A percentile compares a stretch with the other conserved stretches of the same genome.
These are phyloP conservation scores for Falcunculus frontatus DNA, from an alignment of 2,113 vertebrate species.

Conservation along the genomic window DNA sequence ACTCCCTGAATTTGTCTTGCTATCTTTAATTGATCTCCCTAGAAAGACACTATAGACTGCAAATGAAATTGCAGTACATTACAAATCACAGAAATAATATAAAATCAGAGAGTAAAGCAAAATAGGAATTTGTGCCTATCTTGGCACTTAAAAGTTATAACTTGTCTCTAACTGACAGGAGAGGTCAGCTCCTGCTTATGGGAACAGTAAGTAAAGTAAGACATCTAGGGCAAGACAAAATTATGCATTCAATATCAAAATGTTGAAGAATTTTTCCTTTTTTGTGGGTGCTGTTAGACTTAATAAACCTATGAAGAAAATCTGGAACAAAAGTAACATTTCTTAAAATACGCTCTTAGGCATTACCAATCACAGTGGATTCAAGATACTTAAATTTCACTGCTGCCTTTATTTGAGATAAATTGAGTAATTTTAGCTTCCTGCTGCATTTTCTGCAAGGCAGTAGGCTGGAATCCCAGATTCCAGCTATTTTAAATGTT, in stretches of 20 bases:
- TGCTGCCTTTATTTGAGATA: background rate
- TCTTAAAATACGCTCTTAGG: background rate
- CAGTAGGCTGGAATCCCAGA: background rate
- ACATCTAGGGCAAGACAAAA: background rate
- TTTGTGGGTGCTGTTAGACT: background rate
- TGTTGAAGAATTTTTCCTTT: background rate
- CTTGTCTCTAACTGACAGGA: background rate
- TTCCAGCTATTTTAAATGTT: background rate
- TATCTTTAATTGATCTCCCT: conserved; percentile 71
- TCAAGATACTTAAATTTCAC: background rate
- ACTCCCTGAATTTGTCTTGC: conserved; percentile 52
- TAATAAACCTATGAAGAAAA: background rate
- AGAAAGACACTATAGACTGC: conserved; percentile 35
- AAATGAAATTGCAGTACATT: conserved; percentile 28
- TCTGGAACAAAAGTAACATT: background rate
- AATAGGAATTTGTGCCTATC: background rate
- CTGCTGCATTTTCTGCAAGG: background rate
- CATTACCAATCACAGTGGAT: background rate
- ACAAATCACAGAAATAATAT: conserved; percentile 25
- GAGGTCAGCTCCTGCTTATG: background rate
- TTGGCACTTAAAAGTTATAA: background rate
- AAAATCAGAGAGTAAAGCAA: conserved; percentile 25
- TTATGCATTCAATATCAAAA: background rate
- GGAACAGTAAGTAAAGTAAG: background rate
- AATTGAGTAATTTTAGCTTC: background rate